Evolutionary conservation across 2,113 vertebrate genomes (phyloP), one percentile per base, ranked within the genome.

Genomic region (Nanger granti): DNA sequence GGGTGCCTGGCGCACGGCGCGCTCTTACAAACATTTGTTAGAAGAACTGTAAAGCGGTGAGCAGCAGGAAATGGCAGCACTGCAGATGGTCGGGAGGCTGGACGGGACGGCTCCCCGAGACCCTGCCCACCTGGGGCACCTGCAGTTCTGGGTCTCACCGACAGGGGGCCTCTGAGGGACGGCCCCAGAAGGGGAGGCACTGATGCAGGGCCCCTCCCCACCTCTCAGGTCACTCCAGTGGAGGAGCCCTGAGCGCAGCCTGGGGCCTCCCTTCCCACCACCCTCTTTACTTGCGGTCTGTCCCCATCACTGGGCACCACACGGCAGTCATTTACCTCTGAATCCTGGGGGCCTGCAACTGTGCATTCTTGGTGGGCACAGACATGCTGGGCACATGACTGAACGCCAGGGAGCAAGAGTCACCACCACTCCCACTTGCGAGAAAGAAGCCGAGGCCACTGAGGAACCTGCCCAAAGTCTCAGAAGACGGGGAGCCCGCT

Each of bases 81-180:
- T 5, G 26, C 52, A 82, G 44, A 73, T 5, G 79, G 37, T 5
- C 18, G 6, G 52, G 24, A 31, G 64, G 13, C 44, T 54, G 24
- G 20, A 10, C 0, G 2, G 66, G n/a, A 6, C 0, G 2, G 85
- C 52, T 24, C 55, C 44, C 57, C 3, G 12, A 44, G 47, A 57
- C 24, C 34, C n/a, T 47, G n/a, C 9, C 83, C 34, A 31, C 84
- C 44, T 29, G 3, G 34, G 37, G 6, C 55, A 44, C 10, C 41
- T 18, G 20, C 28, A 15, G 57, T 12, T 28, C 28, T 73, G 82
- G 79, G 73, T 15, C 60, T 59, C 44, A 44, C 73, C 0, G 31
- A 82, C 14, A 22, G 47, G 34, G 24, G 8, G 29, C 28, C 10
- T 26, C 73, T 26, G 73, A 88, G 60, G 55, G 44, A 31, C 3